Evolutionary conservation across 2,888 invertebrate species (phyloP), one percentile per base, ranked within the genome.

Genomic region (Hipparchia sbordonii): DNA sequence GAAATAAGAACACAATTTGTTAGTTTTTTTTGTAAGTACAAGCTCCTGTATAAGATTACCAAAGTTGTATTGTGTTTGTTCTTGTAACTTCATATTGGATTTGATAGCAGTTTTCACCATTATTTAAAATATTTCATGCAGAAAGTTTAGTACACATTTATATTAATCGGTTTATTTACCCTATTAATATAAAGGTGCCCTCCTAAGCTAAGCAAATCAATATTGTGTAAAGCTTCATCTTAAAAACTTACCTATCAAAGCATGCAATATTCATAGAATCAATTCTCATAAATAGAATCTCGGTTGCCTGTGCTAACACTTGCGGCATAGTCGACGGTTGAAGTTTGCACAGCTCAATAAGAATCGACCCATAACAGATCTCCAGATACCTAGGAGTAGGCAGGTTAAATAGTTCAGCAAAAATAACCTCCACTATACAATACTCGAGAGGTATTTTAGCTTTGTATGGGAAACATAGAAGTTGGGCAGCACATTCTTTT

Each of bases 311-410:
- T 0, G 99, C 99, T 79, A 99, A 92, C 74, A 98, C 98, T 94
- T 99, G 99, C 0, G 99, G 99, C 97, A 99, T 97, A 0, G 98
- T 98, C 0, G 98, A 97, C 0, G 99, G 98, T 85, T 99, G 98
- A 57, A 99, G 94, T 90, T 99, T 99, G 88, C 99, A 99, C 77
- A 99, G 90, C 90, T 99, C 99, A 84, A 99, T 98, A 76, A 99
- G 93, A 74, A 99, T 96, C 0, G 99, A 97, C 0, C 99, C 99
- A 80, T 99, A 99, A 81, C 97, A 97, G 74, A 99, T 96, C 87
- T 99, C 99, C 78, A 98, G 87, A 88, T 97, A 97, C 75, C 97
- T 96, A 0, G 99, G 97, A 7, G 96, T 95, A 0, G 99, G 99
- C 89, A 99, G 95, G 84, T 97, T 96, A 82, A 99, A 99, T 73